phyloP scores from a whole-genome alignment of 2,888 invertebrate genomes.

The Cinara cedri region DNA sequence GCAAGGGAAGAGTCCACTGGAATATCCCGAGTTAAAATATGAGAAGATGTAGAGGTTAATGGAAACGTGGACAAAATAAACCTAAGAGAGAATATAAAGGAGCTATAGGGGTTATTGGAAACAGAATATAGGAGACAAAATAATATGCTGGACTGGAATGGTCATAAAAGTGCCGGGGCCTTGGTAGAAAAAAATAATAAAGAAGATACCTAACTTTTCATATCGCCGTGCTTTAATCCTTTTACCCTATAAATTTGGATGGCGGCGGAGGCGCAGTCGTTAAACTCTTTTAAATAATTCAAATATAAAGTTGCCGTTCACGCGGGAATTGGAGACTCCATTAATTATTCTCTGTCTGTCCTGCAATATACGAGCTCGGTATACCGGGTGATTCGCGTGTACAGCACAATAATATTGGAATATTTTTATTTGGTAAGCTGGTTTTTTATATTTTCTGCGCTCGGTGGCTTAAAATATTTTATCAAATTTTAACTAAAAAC shows the following conservation, averaged over 20 bases:
- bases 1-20: no score
- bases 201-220: neutral
- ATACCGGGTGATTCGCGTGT: neutral
- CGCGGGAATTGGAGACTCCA: neutral
- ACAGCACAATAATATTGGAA: slow-evolving; percentile 11
- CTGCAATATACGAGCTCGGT: neutral
- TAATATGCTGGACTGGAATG: no score
- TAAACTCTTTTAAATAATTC: slow-evolving; percentile 44
- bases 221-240: neutral
- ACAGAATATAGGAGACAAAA: no score
- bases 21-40: no score
- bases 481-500: neutral
- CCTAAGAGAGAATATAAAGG: no score
- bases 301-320: slow-evolving; percentile 28
- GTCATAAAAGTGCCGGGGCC: no score
- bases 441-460: neutral
- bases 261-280: neutral
- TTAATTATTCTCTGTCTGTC: slow-evolving; percentile 30
- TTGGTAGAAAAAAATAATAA: neutral
- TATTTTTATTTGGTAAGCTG: neutral
- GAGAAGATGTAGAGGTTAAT: no score
- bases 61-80: no score
- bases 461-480: neutral
- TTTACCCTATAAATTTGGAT: no score
- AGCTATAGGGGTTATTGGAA: no score